These are phyloP conservation scores for Hypomesus transpacificus DNA, from an alignment of 2,113 vertebrate genomes.

Conservation along the genomic window DNA sequence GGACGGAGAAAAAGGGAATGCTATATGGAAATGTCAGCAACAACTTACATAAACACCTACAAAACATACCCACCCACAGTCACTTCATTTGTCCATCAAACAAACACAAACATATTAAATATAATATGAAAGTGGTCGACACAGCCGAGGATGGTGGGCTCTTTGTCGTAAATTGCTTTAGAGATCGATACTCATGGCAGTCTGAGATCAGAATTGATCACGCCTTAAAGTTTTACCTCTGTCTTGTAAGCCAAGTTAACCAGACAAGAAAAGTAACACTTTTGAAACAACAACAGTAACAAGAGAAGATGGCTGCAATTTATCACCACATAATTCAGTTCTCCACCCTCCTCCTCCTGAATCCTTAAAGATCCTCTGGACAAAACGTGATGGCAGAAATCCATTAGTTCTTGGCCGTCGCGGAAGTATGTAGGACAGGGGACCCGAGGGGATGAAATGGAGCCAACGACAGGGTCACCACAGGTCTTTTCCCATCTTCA, in stretches of 20 bases:
- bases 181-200: conserved; percentile 4
- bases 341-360: not conserved
- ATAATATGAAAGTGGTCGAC: conserved; percentile 23
- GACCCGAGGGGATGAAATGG: not conserved
- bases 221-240: conserved; percentile 2
- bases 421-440: not conserved
- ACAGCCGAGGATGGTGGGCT: conserved; percentile 4
- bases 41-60: not conserved
- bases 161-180: conserved; percentile 30
- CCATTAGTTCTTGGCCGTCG: conserved; percentile 15
- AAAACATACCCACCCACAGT: not conserved
- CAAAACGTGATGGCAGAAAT: not conserved
- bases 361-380: conserved; percentile 1
- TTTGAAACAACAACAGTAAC: not conserved
- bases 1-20: no score
- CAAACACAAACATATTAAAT: not conserved
- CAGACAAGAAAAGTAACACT: not conserved
- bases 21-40: no score
- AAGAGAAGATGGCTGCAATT: not conserved
- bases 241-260: not conserved
- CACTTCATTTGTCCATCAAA: conserved; percentile 9
- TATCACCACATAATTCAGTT: not conserved
- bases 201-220: conserved; percentile 2
- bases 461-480: conserved; percentile 17
- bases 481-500: conserved; percentile 17